Evolutionary conservation across 2,888 invertebrate species (phyloP).

Genomic region (Brachylomia viminalis): DNA sequence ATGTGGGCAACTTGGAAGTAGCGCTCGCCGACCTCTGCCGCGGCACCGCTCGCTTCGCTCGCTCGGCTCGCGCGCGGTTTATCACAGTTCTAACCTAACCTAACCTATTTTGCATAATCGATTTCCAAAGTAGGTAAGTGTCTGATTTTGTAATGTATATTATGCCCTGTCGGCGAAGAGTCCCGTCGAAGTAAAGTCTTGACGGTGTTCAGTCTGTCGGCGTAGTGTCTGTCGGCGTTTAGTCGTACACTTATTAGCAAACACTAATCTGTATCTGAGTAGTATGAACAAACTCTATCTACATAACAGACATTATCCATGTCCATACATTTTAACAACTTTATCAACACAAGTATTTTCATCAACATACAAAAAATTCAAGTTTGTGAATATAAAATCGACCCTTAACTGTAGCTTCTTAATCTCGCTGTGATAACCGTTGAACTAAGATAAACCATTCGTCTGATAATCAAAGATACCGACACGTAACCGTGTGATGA

Average conservation of each 20-base stretch:
- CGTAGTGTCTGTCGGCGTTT: too few relatives aligned
- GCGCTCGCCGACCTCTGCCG: too few relatives aligned
- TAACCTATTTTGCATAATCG: too few relatives aligned
- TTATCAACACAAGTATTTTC: slow-evolving; percentile 14
- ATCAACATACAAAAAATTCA: slow-evolving; percentile 36
- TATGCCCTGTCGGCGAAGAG: too few relatives aligned
- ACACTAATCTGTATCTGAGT: background rate
- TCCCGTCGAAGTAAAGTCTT: too few relatives aligned
- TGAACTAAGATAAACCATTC: slow-evolving; percentile 73
- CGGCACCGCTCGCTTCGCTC: too few relatives aligned
- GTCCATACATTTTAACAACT: slow-evolving; percentile 6
- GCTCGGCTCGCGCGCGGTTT: too few relatives aligned
- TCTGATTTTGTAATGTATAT: too few relatives aligned
- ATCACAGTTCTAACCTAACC: too few relatives aligned
- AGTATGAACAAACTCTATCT: background rate
- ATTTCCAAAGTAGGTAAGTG: too few relatives aligned
- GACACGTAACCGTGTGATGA: slow-evolving; percentile 58
- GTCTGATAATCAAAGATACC: slow-evolving; percentile 74
- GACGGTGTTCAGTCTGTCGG: too few relatives aligned
- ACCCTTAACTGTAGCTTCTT: slow-evolving; percentile 63
- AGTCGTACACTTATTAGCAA: background rate
- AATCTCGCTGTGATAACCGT: slow-evolving; percentile 67
- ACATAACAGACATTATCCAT: background rate
- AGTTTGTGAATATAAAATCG: slow-evolving; percentile 49
- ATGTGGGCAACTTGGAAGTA: too few relatives aligned